Conservation (phyloP, 2,113 vertebrate species). For the Aviceda subcristata region DNA sequence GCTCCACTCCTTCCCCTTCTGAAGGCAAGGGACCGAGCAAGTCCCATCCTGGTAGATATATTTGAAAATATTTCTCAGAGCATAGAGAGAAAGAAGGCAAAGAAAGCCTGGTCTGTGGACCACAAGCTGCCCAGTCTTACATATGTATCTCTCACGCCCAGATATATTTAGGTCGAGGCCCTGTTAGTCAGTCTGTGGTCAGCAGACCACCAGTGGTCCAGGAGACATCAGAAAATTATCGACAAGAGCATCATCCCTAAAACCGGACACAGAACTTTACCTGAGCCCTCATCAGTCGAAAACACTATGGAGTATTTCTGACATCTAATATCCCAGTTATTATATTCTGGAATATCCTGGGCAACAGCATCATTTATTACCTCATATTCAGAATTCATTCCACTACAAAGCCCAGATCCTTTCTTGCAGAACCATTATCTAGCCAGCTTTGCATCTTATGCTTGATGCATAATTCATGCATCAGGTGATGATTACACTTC, state of each 20-base stretch:
- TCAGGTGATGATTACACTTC: background rate
- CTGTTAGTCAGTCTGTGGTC: background rate
- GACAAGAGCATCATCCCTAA: background rate
- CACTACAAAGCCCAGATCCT: background rate
- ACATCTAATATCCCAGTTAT: background rate
- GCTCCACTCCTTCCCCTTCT: background rate
- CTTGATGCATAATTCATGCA: background rate
- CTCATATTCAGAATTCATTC: background rate
- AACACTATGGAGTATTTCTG: background rate
- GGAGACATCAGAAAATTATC: background rate
- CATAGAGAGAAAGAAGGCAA: background rate
- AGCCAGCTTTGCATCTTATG: background rate
- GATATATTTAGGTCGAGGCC: background rate
- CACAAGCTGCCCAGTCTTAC: background rate
- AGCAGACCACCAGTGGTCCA: background rate
- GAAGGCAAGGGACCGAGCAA: background rate
- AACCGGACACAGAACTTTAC: background rate
- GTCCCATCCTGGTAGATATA: background rate
- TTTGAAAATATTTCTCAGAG: background rate
- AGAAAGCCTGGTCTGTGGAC: background rate
- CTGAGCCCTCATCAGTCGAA: background rate
- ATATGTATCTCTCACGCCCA: rapidly evolving
- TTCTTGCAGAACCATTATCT: background rate
- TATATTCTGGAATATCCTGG: background rate
- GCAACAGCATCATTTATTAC: background rate